Percentiles rank a stretch among this genome's conserved stretches.
phyloP scores from a whole-genome alignment of 2,797 vertebrate species.

The Chelon labrosus region DNA sequence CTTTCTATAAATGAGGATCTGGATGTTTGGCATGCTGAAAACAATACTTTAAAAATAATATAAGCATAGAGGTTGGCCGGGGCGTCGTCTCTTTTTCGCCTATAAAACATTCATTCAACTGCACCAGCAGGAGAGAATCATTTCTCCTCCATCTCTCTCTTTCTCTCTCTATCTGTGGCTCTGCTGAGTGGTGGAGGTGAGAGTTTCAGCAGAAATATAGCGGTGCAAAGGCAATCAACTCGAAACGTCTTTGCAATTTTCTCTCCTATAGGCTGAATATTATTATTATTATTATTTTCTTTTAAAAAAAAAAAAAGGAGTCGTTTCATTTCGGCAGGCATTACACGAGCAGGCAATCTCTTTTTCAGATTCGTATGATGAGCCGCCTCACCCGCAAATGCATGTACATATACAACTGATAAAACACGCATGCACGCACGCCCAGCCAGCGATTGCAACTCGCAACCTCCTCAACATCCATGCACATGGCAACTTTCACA shows the following conservation, averaged over 20 bases:
- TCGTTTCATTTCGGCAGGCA: constrained; percentile 52
- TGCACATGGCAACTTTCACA: constrained; percentile 13
- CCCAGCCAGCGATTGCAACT: background rate
- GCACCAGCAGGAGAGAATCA: constrained; percentile 70
- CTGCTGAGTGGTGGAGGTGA: constrained; percentile 49
- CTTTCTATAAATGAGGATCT: constrained; percentile 28
- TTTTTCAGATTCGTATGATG: constrained; percentile 17
- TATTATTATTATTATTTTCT: background rate
- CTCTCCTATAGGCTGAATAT: constrained; percentile 48
- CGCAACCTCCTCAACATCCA: constrained; percentile 1
- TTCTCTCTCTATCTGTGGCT: constrained; percentile 35
- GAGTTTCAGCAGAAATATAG: constrained; percentile 60
- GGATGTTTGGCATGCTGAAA: constrained; percentile 40
- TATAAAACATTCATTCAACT: constrained; percentile 76
- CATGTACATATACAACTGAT: background rate
- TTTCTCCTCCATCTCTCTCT: constrained; percentile 49
- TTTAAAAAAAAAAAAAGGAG: constrained; percentile 8
- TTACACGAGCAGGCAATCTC: constrained; percentile 43
- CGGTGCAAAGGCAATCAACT: constrained; percentile 69
- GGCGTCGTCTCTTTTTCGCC: constrained; percentile 67
- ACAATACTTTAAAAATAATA: constrained; percentile 54
- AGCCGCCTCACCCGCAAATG: constrained; percentile 13
- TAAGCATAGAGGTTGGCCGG: constrained; percentile 47
- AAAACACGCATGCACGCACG: background rate
- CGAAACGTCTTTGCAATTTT: constrained; percentile 69